Conservation (phyloP, 1,140 invertebrate genomes). For the Phymastichus coffea region DNA sequence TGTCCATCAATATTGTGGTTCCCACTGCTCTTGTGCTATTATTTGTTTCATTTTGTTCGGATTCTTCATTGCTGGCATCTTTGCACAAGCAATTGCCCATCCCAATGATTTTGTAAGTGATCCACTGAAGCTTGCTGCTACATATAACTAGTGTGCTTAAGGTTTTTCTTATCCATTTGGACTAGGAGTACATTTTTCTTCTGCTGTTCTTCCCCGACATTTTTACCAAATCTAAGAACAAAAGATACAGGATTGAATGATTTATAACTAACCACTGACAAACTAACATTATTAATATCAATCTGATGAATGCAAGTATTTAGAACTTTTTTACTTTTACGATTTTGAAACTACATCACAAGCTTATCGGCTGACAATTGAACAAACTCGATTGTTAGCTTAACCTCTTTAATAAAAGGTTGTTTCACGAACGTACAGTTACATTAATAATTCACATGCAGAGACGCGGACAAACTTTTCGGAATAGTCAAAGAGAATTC, state of each 20-base stretch:
- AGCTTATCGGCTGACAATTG: too few relatives aligned
- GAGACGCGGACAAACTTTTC: too few relatives aligned
- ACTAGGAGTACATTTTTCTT: neutral
- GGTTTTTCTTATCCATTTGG: slow-evolving; percentile 13
- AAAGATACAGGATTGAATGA: neutral
- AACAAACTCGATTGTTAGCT: too few relatives aligned
- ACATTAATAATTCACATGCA: too few relatives aligned
- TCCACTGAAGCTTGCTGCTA: neutral
- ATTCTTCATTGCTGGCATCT: slow-evolving; percentile 53
- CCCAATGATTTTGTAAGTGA: slow-evolving; percentile 38
- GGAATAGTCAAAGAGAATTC: too few relatives aligned
- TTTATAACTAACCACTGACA: too few relatives aligned
- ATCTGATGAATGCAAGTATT: too few relatives aligned
- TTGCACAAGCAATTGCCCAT: slow-evolving; percentile 69
- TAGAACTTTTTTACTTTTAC: too few relatives aligned
- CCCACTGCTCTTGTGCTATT: slow-evolving; percentile 24
- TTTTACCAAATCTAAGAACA: neutral
- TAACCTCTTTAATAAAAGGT: too few relatives aligned
- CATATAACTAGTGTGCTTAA: neutral
- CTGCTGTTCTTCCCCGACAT: neutral
- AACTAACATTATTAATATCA: too few relatives aligned
- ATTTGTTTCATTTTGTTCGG: neutral
- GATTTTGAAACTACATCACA: too few relatives aligned
- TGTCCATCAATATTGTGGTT: slow-evolving; percentile 45
- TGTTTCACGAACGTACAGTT: too few relatives aligned